A percentile compares a stretch with the other conserved stretches of the same genome.
Conservation (phyloP, 53 echinoderm and acorn worm species). For the Crossaster papposus region DNA sequence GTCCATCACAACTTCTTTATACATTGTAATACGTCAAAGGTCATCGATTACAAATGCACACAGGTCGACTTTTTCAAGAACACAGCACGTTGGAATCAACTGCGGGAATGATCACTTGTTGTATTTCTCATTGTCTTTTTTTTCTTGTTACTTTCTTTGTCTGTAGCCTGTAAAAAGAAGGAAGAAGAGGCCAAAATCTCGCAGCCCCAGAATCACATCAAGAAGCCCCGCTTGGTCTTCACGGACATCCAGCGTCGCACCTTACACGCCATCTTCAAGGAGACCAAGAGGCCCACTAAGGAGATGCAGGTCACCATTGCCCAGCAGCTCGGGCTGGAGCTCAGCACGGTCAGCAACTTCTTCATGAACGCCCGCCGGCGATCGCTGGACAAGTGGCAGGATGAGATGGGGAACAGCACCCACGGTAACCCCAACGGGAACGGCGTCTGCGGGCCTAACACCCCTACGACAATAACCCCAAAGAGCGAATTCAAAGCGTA, state of each 20-base stretch:
- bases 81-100: too few relatives aligned
- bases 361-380: slow-evolving; percentile 98
- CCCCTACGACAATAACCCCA: slow-evolving; percentile 82
- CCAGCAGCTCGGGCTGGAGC: slow-evolving; percentile 93
- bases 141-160: not conserved
- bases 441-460: slow-evolving; percentile 46
- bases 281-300: slow-evolving; percentile 97
- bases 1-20: too few relatives aligned
- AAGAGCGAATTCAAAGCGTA: slow-evolving; percentile 85
- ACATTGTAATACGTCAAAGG: too few relatives aligned
- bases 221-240: slow-evolving; percentile 98
- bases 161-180: slow-evolving; percentile 96
- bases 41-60: too few relatives aligned
- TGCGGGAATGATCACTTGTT: not conserved
- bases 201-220: slow-evolving; percentile 80
- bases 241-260: slow-evolving; percentile 97
- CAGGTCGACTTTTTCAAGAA: too few relatives aligned
- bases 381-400: slow-evolving; percentile 97
- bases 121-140: too few relatives aligned
- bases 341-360: slow-evolving; percentile 99
- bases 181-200: slow-evolving; percentile 95
- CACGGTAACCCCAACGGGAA: slow-evolving; percentile 54
- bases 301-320: slow-evolving; percentile 99
- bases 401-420: slow-evolving; percentile 70
- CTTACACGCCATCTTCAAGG: slow-evolving; percentile 99